These are phyloP conservation scores for Eupithecia subfuscata DNA, from an alignment of 2,888 invertebrate species.

Conservation along the genomic window DNA sequence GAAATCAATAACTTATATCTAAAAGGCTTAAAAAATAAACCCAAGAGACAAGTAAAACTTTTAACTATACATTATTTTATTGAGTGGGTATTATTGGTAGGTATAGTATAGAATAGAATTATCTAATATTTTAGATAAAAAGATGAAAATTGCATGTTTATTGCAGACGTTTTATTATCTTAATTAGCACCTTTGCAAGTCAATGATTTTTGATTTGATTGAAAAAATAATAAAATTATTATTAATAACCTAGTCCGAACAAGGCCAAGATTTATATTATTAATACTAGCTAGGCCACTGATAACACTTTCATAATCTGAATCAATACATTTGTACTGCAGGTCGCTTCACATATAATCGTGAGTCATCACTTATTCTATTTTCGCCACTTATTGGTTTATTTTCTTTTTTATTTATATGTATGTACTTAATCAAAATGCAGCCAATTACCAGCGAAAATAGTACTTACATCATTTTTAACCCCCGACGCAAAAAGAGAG, in stretches of 20 bases:
- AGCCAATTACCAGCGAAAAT: no score
- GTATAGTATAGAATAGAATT: no score
- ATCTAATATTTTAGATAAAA: no score
- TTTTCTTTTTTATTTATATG: no score
- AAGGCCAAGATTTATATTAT: background rate
- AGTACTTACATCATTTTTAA: no score
- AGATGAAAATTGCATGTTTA: no score
- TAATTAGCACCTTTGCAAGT: background rate
- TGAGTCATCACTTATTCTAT: no score
- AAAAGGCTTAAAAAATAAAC: background rate
- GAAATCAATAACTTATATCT: background rate
- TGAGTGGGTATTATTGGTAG: no score
- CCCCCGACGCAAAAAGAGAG: no score
- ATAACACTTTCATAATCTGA: background rate
- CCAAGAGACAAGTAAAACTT: background rate
- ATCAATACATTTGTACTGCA: background rate
- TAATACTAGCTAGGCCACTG: background rate
- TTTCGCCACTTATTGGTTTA: no score
- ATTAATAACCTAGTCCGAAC: background rate
- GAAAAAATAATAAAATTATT: background rate
- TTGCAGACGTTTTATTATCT: no score
- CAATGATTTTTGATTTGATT: background rate
- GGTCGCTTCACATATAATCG: background rate
- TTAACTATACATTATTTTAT: background rate
- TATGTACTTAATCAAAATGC: no score